phyloP scores from a whole-genome alignment of 2,888 invertebrate species.

The Phortica magna region DNA sequence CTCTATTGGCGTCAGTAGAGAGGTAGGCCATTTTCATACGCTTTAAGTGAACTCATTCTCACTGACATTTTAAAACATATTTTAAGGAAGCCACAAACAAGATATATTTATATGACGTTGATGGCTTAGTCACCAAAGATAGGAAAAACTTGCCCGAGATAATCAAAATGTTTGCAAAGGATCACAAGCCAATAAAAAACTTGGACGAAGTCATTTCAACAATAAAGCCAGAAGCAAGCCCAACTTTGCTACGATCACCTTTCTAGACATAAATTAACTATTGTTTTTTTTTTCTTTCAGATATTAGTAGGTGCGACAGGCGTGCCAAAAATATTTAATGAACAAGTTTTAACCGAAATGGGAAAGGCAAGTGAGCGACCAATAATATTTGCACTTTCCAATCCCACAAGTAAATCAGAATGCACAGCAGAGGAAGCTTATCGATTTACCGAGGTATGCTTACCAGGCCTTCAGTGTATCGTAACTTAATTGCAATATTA shows the following conservation, averaged over 20 bases:
- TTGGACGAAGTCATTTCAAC: constrained; percentile 42
- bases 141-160: neutral
- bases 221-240: constrained; percentile 54
- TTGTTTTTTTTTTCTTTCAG: neutral
- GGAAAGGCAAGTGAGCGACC: constrained; percentile 52
- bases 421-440: constrained; percentile 64
- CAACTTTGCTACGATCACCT: too few species aligned
- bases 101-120: constrained; percentile 50
- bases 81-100: constrained; percentile 38
- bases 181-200: neutral
- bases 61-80: too few species aligned
- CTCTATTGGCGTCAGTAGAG: neutral
- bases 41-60: neutral
- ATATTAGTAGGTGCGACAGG: constrained; percentile 56
- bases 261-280: neutral
- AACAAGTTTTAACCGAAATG: constrained; percentile 51
- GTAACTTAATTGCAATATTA: neutral
- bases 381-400: constrained; percentile 58
- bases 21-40: neutral
- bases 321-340: constrained; percentile 49
- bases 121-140: constrained; percentile 45
- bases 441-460: constrained; percentile 51
- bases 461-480: too few species aligned
- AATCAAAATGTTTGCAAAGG: constrained; percentile 46
- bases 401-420: constrained; percentile 60